phyloP scores from a whole-genome alignment of 2,888 invertebrate species.

The Aphidius colemani region DNA sequence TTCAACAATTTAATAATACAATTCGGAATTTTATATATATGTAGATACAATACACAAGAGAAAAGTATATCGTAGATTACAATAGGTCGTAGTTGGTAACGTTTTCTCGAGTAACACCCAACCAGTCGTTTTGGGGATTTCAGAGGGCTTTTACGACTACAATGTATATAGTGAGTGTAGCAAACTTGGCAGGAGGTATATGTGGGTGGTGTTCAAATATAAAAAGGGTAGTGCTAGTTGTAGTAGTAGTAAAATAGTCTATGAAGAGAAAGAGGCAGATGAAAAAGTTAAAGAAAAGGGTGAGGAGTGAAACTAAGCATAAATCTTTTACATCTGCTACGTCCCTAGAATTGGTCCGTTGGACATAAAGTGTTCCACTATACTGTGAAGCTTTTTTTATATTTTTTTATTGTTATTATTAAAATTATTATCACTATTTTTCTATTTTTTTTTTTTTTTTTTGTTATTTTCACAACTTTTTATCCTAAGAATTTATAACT shows the following conservation, averaged over 20 bases:
- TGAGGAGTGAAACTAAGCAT: constrained; percentile 32
- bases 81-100: constrained; percentile 10
- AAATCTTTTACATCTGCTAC: constrained; percentile 40
- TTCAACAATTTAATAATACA: constrained; percentile 16
- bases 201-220: background rate
- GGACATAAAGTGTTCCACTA: constrained; percentile 18
- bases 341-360: constrained; percentile 34
- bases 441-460: background rate
- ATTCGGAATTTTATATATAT: constrained; percentile 13
- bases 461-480: too few relatives aligned
- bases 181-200: constrained; percentile 10
- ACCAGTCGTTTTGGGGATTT: constrained; percentile 33
- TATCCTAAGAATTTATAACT: too few relatives aligned
- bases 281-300: background rate
- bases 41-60: background rate
- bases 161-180: constrained; percentile 16
- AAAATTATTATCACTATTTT: background rate
- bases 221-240: background rate
- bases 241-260: too few relatives aligned
- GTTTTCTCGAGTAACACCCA: constrained; percentile 21
- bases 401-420: constrained; percentile 2
- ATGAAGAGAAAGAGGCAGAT: too few relatives aligned
- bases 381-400: constrained; percentile 13
- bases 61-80: constrained; percentile 5
- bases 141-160: constrained; percentile 33